Percentiles rank a stretch among this genome's conserved stretches.
Conservation (phyloP, 2,113 vertebrate genomes). For the Passer domesticus region DNA sequence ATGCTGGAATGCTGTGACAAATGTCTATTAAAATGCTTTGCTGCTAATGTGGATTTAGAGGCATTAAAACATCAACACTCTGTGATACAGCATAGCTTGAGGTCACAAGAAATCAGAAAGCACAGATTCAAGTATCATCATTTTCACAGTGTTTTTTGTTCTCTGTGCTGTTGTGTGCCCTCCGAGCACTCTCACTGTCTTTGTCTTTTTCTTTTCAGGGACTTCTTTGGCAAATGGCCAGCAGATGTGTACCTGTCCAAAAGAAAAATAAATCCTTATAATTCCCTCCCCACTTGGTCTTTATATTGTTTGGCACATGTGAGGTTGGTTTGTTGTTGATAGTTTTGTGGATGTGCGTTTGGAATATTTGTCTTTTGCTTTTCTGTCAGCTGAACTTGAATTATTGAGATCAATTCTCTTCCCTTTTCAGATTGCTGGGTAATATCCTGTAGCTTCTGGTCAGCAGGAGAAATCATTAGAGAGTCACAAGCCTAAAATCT, state of each 20-base stretch:
- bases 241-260: background rate
- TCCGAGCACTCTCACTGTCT: background rate
- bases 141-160: background rate
- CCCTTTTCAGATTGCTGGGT: background rate
- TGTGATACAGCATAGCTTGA: background rate
- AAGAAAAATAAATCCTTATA: background rate
- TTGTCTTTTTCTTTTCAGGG: background rate
- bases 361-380: background rate
- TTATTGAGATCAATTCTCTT: background rate
- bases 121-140: background rate
- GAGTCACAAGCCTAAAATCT: background rate
- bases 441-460: background rate
- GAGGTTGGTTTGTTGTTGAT: accelerated
- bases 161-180: background rate
- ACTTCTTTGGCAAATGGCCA: background rate
- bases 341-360: background rate
- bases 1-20: background rate
- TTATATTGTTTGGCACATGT: background rate
- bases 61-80: background rate
- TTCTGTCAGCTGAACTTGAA: background rate
- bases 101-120: background rate
- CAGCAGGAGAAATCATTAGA: background rate
- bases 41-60: conserved; percentile 10
- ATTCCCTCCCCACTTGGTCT: background rate
- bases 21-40: conserved; percentile 8